These are phyloP conservation scores for Ethmia dodecea DNA, from an alignment of 2,888 invertebrate genomes.

Conservation along the genomic window DNA sequence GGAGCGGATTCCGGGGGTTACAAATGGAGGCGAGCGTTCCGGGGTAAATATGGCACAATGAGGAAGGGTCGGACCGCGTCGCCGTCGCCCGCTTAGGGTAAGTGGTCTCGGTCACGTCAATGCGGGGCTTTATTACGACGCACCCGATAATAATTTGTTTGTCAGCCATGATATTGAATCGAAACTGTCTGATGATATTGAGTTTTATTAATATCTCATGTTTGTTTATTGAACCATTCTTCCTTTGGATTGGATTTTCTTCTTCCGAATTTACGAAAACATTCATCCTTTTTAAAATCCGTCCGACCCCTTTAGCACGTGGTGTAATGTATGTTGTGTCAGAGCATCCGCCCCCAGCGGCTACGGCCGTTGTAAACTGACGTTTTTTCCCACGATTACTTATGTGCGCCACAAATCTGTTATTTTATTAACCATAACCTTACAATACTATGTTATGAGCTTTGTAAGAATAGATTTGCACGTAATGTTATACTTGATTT, in stretches of 20 bases:
- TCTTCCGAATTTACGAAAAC: neutral
- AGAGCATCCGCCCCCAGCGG: constrained; percentile 56
- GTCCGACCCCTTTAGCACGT: constrained; percentile 48
- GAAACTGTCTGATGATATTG: constrained; percentile 8
- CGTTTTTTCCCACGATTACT: constrained; percentile 67
- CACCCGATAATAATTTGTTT: constrained; percentile 66
- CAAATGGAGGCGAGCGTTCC: constrained; percentile 70
- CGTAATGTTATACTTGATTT: no score
- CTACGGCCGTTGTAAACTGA: constrained; percentile 49
- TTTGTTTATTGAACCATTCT: no score
- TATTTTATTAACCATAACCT: constrained; percentile 21
- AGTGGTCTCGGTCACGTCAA: constrained; percentile 73
- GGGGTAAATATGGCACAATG: constrained; percentile 74
- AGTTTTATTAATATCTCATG: constrained; percentile 5
- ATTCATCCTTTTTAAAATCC: no score
- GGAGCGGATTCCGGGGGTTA: constrained; percentile 74
- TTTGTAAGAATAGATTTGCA: no score
- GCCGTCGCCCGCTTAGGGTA: constrained; percentile 65
- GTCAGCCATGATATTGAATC: constrained; percentile 33
- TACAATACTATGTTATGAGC: no score
- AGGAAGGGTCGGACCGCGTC: constrained; percentile 63
- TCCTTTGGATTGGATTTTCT: no score
- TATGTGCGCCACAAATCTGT: constrained; percentile 50
- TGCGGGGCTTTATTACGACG: constrained; percentile 68
- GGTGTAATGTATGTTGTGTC: constrained; percentile 47